Conservation (phyloP, 2,797 vertebrate species). For the Microctenopoma lineatum region DNA sequence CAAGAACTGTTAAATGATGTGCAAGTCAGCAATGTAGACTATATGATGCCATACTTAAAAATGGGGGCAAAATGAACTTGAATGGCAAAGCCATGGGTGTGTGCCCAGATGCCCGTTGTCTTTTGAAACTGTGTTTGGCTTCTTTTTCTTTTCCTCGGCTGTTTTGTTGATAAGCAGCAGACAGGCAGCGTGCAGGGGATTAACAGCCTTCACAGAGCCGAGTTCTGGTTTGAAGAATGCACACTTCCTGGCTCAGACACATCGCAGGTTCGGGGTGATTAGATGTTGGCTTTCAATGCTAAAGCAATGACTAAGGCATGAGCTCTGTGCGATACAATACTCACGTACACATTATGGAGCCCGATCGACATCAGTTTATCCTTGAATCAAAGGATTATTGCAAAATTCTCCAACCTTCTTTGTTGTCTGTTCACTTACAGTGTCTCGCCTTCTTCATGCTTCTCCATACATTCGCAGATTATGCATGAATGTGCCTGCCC, state of each 20-base stretch:
- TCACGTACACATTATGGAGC: slow-evolving; percentile 31
- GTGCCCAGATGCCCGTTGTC: slow-evolving; percentile 48
- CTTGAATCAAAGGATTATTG: slow-evolving; percentile 57
- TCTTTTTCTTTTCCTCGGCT: slow-evolving; percentile 57
- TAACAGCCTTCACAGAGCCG: slow-evolving; percentile 67
- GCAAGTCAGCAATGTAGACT: slow-evolving; percentile 51
- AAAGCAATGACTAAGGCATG: slow-evolving; percentile 43
- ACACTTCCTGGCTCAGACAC: slow-evolving; percentile 70
- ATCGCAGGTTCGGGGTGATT: slow-evolving; percentile 62
- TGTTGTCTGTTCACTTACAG: slow-evolving; percentile 21
- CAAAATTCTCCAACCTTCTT: slow-evolving; percentile 29
- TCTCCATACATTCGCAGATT: slow-evolving; percentile 22
- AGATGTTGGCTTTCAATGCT: slow-evolving; percentile 55
- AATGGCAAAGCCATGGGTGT: slow-evolving; percentile 55
- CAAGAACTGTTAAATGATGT: slow-evolving; percentile 55
- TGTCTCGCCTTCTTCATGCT: slow-evolving; percentile 24
- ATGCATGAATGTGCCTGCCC: slow-evolving; percentile 17
- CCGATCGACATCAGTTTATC: slow-evolving; percentile 47
- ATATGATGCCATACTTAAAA: slow-evolving; percentile 56
- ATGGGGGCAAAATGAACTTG: slow-evolving; percentile 51
- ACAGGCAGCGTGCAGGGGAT: slow-evolving; percentile 70
- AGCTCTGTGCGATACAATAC: slow-evolving; percentile 35
- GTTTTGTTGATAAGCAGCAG: slow-evolving; percentile 77
- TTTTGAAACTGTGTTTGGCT: slow-evolving; percentile 75
- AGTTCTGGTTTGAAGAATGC: slow-evolving; percentile 69